Percentiles rank a stretch among this genome's conserved stretches.
Evolutionary conservation across 1,140 invertebrate genomes (phyloP).

Genomic region (Aphaenogaster ashmeadi): DNA sequence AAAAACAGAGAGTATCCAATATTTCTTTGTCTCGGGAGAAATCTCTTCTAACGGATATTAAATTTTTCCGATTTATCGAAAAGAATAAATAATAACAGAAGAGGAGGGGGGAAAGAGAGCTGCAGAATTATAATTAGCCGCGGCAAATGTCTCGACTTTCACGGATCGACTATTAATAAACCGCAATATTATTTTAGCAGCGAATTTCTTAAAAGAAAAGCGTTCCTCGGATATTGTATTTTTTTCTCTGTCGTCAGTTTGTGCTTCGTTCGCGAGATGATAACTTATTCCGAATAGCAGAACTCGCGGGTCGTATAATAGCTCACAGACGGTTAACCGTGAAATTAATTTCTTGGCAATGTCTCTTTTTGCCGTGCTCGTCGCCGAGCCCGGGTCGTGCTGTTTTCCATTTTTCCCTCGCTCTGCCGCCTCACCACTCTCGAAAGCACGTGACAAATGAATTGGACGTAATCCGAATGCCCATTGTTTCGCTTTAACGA

Average conservation of each 20-base stretch:
- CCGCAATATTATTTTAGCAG: background rate
- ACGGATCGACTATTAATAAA: background rate
- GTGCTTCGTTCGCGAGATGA: background rate
- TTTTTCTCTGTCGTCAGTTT: background rate
- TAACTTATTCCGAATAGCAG: constrained; percentile 35
- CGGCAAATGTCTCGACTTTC: constrained; percentile 13
- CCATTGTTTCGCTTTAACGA: constrained; percentile 80
- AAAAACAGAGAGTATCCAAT: background rate
- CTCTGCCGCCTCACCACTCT: constrained; percentile 33
- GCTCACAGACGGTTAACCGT: constrained; percentile 60
- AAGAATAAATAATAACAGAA: background rate
- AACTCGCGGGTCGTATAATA: constrained; percentile 22
- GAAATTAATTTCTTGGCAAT: constrained; percentile 71
- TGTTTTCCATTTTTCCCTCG: constrained; percentile 67
- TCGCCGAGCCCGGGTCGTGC: constrained; percentile 28
- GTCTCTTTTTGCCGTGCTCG: constrained; percentile 42
- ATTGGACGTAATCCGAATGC: constrained; percentile 79
- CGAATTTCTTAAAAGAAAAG: background rate
- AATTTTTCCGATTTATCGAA: constrained; percentile 25
- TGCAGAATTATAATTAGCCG: background rate
- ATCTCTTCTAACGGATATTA: background rate
- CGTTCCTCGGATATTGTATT: background rate
- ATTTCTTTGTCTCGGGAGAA: background rate
- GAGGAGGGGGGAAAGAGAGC: too few relatives aligned
- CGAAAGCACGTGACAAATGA: constrained; percentile 78